phyloP scores from a whole-genome alignment of 2,888 invertebrate species.

The Hololepta plana region DNA sequence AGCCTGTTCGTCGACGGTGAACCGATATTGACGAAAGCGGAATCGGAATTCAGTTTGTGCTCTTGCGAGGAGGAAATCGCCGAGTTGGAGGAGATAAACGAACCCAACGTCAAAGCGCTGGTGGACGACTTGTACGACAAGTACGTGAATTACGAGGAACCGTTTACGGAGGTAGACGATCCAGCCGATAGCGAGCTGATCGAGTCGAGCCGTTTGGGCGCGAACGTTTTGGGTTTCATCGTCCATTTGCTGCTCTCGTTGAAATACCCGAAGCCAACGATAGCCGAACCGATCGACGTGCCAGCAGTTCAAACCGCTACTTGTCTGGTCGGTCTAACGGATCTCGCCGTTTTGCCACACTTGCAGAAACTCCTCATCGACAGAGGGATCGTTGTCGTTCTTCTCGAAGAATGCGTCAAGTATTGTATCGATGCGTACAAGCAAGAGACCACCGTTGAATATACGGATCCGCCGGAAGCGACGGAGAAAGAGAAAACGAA shows the following conservation, averaged over 20 bases:
- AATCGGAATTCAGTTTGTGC: conserved; percentile 19
- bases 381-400: conserved; percentile 15
- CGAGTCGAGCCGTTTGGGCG: conserved; percentile 14
- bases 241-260: conserved; percentile 17
- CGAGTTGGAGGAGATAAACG: conserved; percentile 29
- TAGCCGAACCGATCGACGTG: conserved; percentile 14
- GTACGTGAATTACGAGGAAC: conserved; percentile 32
- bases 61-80: conserved; percentile 21
- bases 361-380: conserved; percentile 16
- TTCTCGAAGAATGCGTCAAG: conserved; percentile 29
- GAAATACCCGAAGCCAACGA: conserved; percentile 18
- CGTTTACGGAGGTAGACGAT: conserved; percentile 33
- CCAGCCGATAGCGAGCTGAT: conserved; percentile 27
- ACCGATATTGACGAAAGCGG: conserved; percentile 31
- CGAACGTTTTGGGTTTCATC: conserved; percentile 19
- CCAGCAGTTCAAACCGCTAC: conserved; percentile 15
- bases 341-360: conserved; percentile 12
- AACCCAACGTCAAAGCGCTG: too few species aligned
- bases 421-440: conserved; percentile 35
- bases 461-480: conserved; percentile 11
- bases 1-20: conserved; percentile 33
- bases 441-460: conserved; percentile 29
- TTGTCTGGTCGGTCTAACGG: conserved; percentile 17
- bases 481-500: conserved; percentile 11
- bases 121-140: conserved; percentile 35